These are phyloP conservation scores for Heliconius erato DNA, from an alignment of 2,888 invertebrate species.

Conservation along the genomic window DNA sequence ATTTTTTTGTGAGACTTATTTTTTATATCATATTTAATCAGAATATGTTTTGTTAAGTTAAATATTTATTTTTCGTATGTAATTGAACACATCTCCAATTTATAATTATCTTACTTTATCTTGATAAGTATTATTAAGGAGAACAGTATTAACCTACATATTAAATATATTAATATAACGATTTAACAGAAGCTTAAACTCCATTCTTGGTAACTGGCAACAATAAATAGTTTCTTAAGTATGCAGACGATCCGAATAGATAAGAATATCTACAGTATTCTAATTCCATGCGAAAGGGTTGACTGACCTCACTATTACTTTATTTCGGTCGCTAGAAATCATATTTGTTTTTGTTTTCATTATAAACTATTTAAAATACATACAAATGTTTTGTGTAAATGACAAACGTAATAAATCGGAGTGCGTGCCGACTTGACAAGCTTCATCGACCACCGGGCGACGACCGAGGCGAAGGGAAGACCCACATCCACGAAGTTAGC, in stretches of 20 bases:
- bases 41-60: neutral
- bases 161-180: neutral
- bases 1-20: neutral
- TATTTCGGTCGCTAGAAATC: conserved; percentile 1
- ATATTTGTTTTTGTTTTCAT: neutral
- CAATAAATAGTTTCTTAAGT: conserved; percentile 3
- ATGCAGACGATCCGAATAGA: conserved; percentile 27
- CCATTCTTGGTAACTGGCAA: neutral
- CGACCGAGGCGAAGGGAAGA: conserved; percentile 65
- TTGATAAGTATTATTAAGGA: neutral
- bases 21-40: neutral
- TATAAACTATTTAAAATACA: conserved; percentile 12
- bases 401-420: conserved; percentile 71
- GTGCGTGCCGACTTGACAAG: conserved; percentile 80
- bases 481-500: conserved; percentile 73
- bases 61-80: neutral
- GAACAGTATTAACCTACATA: neutral
- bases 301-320: conserved; percentile 23
- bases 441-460: conserved; percentile 79
- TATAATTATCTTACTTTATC: neutral
- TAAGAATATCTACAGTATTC: conserved; percentile 31
- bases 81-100: neutral
- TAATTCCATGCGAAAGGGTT: conserved; percentile 2
- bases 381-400: conserved; percentile 52
- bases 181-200: neutral